Base-by-base conservation (phyloP, 2,888 invertebrate species). In the Oscheius sp. region DNA sequence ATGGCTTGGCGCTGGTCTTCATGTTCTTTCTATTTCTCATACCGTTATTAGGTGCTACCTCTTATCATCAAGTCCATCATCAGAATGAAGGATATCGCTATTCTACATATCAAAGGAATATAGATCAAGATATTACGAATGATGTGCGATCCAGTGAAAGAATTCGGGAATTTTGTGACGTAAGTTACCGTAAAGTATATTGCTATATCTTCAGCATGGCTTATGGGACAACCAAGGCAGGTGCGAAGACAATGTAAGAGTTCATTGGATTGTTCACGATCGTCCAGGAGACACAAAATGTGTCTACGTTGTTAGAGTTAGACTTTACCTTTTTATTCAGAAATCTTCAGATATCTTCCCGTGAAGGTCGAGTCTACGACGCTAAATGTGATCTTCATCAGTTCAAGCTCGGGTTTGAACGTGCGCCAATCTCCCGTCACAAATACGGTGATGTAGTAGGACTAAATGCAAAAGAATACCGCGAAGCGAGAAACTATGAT, bases 361-460 rank as follows among this genome's bases (percentile, higher is more conserved):
- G 47, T 12, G 22, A 47, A 9, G 47, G 47, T 5, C n/a, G 33
- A 54, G 33, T 54, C 9, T 54, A 54, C 54, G 54, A 54, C 20
- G 54, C 54, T 17, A 54, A 32, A 17, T 54, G 54, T n/a, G 33
- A 54, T 2, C 26, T 12, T 3, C 50, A 26, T 2, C 30, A 50
- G 12, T 26, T 50, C 2, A 26, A 30, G 14, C 24, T 9, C 20
- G 38, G 38, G 22, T 28, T 59, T 30, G 59, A 59, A 41, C 20
- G 44, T 3, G 59, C 59, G 6, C 59, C 59, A 2, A 41, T 59
- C 28, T 59, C 59, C 17, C 41, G 59, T 12, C 59, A 44, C 28
- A 28, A 41, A 12, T 59, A 59, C 9, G 59, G 59, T 14, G 59
- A 59, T 17, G 59, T 59, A 41, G 8, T 41, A 14, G 20, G 33